Conservation (phyloP, 1,140 invertebrate genomes). For the Drosophila neocordata region DNA sequence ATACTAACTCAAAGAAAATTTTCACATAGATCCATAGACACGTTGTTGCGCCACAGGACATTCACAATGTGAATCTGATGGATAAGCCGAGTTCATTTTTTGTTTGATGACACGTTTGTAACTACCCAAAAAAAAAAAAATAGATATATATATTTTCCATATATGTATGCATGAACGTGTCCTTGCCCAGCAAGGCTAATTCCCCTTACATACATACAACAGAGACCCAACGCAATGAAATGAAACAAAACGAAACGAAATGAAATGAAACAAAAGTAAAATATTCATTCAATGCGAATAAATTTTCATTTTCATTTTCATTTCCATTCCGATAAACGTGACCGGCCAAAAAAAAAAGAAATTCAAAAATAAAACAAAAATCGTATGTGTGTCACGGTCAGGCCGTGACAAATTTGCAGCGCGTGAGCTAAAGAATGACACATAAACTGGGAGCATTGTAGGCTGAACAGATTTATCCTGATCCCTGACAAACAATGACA, state of each 20-base stretch:
- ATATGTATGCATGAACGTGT: constrained; percentile 61
- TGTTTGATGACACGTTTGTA: constrained; percentile 51
- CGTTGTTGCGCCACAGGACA: constrained; percentile 44
- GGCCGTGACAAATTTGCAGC: constrained; percentile 70
- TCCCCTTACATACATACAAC: constrained; percentile 35
- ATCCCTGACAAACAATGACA: constrained; percentile 57
- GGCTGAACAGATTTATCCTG: constrained; percentile 36
- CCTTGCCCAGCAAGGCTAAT: constrained; percentile 69
- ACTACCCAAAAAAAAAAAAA: constrained; percentile 21
- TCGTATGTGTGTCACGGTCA: constrained; percentile 72
- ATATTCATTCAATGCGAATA: constrained; percentile 64
- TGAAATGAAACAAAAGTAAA: constrained; percentile 1
- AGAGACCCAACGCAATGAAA: not conserved
- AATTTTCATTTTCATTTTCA: constrained; percentile 61
- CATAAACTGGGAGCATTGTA: constrained; percentile 10
- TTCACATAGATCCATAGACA: too few species aligned
- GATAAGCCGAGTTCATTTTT: constrained; percentile 36
- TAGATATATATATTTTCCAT: constrained; percentile 1
- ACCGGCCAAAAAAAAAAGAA: constrained; percentile 21
- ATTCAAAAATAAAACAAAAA: too few species aligned
- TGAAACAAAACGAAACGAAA: constrained; percentile 31
- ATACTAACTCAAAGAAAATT: too few species aligned
- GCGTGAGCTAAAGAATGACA: constrained; percentile 68
- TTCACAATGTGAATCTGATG: not conserved
- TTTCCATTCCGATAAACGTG: constrained; percentile 51